These are phyloP conservation scores for Paedocypris micromegethes DNA, from an alignment of 2,797 vertebrate species.

Conservation along the genomic window DNA sequence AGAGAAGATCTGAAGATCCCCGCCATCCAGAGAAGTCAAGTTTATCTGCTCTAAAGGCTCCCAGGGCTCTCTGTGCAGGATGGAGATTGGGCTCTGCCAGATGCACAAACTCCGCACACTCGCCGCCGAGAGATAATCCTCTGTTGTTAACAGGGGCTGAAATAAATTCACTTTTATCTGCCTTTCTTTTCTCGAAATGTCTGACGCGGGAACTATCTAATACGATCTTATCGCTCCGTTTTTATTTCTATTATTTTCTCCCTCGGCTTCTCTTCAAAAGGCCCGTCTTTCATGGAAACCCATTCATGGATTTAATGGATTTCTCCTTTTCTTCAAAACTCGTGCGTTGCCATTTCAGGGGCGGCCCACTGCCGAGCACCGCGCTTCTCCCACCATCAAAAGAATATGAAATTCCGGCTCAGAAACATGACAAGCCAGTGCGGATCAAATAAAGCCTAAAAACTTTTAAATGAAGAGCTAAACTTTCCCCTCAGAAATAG, in stretches of 20 bases:
- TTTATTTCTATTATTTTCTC: conserved; percentile 71
- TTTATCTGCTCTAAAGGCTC: conserved; percentile 67
- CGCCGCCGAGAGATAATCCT: conserved; percentile 58
- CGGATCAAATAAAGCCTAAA: conserved; percentile 57
- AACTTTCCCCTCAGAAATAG: conserved; percentile 31
- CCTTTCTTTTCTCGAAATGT: conserved; percentile 46
- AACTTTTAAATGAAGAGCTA: conserved; percentile 40
- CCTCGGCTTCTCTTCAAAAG: conserved; percentile 61
- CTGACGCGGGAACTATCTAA: conserved; percentile 60
- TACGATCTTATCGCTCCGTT: conserved; percentile 65
- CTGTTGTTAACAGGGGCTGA: conserved; percentile 53
- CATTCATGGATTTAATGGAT: conserved; percentile 79
- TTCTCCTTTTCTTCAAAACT: conserved; percentile 59
- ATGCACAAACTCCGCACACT: conserved; percentile 18
- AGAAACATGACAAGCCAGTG: conserved; percentile 67
- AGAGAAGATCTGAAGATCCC: conserved; percentile 47
- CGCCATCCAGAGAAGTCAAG: conserved; percentile 58
- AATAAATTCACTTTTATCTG: conserved; percentile 47
- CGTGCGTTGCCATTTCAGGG: conserved; percentile 51
- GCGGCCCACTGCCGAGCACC: conserved; percentile 66
- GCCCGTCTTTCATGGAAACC: conserved; percentile 70
- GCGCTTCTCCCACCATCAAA: conserved; percentile 68
- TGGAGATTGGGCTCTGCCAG: conserved; percentile 60
- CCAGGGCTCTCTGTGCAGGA: conserved; percentile 63
- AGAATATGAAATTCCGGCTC: conserved; percentile 64